A percentile compares a stretch with the other conserved stretches of the same genome.
Evolutionary conservation across 1,140 invertebrate genomes (phyloP).

Genomic region (Melitaea cinxia): DNA sequence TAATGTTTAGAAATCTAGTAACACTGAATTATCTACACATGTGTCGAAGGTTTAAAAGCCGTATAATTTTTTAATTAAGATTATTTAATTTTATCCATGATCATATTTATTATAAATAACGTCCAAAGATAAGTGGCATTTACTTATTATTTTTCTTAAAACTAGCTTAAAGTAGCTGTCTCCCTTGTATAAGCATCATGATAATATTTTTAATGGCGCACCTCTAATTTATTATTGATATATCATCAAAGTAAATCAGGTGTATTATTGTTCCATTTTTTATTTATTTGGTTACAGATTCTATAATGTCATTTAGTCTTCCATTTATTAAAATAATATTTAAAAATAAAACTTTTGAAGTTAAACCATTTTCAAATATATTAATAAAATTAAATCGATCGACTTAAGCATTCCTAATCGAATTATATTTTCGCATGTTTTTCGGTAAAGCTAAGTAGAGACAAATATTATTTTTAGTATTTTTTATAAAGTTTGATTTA

Average conservation of each 20-base stretch:
- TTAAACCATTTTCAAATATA: not conserved
- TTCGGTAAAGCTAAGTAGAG: too few species aligned
- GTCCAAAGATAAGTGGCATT: not conserved
- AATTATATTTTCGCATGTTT: too few species aligned
- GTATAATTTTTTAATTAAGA: not conserved
- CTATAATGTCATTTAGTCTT: not conserved
- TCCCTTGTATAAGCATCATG: constrained; percentile 11
- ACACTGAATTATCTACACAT: constrained; percentile 9
- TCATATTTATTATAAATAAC: constrained; percentile 5
- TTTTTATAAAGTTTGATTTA: too few species aligned
- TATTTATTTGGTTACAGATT: not conserved
- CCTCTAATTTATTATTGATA: not conserved
- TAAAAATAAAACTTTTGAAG: not conserved
- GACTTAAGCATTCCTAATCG: not conserved
- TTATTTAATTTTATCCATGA: not conserved
- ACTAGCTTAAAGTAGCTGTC: constrained; percentile 10
- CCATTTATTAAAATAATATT: not conserved
- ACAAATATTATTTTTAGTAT: too few species aligned
- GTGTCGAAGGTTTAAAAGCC: not conserved
- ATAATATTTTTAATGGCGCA: not conserved
- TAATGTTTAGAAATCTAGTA: constrained; percentile 8
- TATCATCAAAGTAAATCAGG: not conserved
- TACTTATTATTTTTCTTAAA: constrained; percentile 3
- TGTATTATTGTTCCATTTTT: not conserved
- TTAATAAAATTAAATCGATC: not conserved